Evolutionary conservation across 1,140 invertebrate species (phyloP).

Genomic region (Venturia canescens): DNA sequence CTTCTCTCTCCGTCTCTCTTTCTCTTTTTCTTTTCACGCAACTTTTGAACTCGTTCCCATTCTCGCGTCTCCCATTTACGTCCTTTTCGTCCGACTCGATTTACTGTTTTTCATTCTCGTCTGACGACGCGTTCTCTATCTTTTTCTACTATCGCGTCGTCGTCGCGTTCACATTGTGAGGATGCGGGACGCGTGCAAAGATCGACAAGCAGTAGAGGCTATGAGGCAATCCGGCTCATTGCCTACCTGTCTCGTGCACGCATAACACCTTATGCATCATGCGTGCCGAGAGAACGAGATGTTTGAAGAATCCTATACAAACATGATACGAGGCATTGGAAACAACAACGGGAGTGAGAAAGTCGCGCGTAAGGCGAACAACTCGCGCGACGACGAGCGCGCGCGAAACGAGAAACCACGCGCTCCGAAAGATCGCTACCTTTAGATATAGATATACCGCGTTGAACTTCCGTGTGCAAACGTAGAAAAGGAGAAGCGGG

Average conservation of each 20-base stretch:
- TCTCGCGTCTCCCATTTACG: neutral
- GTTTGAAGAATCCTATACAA: neutral
- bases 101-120: neutral
- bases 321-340: too few species aligned
- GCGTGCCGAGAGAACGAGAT: neutral
- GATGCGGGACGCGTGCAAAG: slow-evolving; percentile 29
- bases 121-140: neutral
- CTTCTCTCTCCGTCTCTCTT: too few species aligned
- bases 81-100: neutral
- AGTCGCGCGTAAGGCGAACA: neutral
- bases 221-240: neutral
- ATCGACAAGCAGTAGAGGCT: slow-evolving; percentile 9
- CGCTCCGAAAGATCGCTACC: slow-evolving; percentile 24
- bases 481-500: neutral
- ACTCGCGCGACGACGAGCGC: neutral
- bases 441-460: neutral
- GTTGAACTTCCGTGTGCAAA: neutral
- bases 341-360: too few species aligned
- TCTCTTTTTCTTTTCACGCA: too few species aligned
- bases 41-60: too few species aligned
- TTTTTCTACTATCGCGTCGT: slow-evolving; percentile 22
- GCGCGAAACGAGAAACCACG: slow-evolving; percentile 24
- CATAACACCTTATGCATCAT: slow-evolving; percentile 20
- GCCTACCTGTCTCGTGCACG: slow-evolving; percentile 1
- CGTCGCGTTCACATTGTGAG: slow-evolving; percentile 32